These are phyloP conservation scores for Acronicta leporina DNA, from an alignment of 2,888 invertebrate genomes.

Conservation along the genomic window DNA sequence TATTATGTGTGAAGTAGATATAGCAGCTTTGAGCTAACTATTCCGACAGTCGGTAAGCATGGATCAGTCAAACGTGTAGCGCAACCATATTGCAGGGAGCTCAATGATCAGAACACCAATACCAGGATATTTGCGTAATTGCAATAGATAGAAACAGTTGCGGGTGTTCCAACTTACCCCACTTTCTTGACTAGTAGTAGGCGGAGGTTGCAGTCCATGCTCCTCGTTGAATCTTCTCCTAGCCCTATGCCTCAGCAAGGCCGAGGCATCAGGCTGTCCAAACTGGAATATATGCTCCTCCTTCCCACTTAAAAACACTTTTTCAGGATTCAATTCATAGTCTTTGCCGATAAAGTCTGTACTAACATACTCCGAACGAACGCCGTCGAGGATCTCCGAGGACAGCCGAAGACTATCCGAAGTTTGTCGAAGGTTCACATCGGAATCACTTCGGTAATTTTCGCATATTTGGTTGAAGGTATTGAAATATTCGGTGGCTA, in stretches of 20 bases:
- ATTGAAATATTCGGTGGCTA: constrained; percentile 84
- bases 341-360: constrained; percentile 66
- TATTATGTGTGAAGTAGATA: too few relatives aligned
- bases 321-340: constrained; percentile 70
- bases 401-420: constrained; percentile 79
- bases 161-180: constrained; percentile 78
- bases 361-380: constrained; percentile 69
- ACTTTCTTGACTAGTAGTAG: constrained; percentile 85
- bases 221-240: constrained; percentile 82
- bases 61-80: too few relatives aligned
- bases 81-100: too few relatives aligned
- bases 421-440: constrained; percentile 77
- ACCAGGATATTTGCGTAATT: too few relatives aligned
- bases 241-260: constrained; percentile 85
- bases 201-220: constrained; percentile 79
- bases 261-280: constrained; percentile 90
- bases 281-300: constrained; percentile 84
- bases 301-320: constrained; percentile 72
- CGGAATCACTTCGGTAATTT: constrained; percentile 77
- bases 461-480: constrained; percentile 86
- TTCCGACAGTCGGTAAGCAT: too few relatives aligned
- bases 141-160: not conserved
- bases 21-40: too few relatives aligned
- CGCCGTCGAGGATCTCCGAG: constrained; percentile 80
- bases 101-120: too few relatives aligned